phyloP scores from a whole-genome alignment of 1,140 invertebrate genomes.

The Ostrea denselamellosa region DNA sequence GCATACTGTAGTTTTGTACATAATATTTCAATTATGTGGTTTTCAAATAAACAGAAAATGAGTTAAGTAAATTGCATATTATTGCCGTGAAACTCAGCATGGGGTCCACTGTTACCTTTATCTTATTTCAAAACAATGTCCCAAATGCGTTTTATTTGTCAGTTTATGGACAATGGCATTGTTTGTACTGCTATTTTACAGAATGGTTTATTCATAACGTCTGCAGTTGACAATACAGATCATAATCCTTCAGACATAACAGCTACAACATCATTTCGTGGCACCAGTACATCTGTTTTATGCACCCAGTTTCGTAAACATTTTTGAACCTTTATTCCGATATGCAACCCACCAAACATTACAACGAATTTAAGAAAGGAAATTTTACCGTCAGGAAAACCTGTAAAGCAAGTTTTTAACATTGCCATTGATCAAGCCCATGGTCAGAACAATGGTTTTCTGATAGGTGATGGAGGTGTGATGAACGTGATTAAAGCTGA shows the following conservation, averaged over 20 bases:
- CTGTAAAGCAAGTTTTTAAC: neutral
- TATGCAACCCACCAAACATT: too few species aligned
- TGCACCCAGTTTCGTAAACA: too few species aligned
- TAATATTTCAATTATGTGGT: too few species aligned
- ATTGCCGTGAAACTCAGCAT: too few species aligned
- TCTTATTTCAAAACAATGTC: too few species aligned
- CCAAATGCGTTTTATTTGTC: too few species aligned
- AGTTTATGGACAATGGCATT: neutral
- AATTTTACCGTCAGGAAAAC: neutral
- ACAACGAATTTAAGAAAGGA: neutral
- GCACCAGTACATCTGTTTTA: neutral
- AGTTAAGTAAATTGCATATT: too few species aligned
- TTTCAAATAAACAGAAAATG: too few species aligned
- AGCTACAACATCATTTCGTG: conserved; percentile 61
- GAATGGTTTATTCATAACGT: conserved; percentile 58
- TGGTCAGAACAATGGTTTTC: neutral
- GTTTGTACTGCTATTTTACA: conserved; percentile 46
- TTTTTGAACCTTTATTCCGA: too few species aligned
- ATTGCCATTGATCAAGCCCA: neutral
- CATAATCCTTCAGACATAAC: conserved; percentile 63
- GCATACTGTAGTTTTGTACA: neutral
- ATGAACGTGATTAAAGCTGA: neutral
- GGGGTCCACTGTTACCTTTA: too few species aligned
- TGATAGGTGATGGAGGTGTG: neutral
- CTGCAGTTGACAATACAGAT: conserved; percentile 64